Conservation (phyloP, 2,113 vertebrate species). For the pig (Sus scrofa) region T2T-Sscrofa CM000830.6:43802501-43803000, state of each 20-base stretch:
- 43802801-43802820: constrained; percentile 20
- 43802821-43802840: constrained; percentile 32
- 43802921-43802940: not conserved
- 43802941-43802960: too few relatives aligned
- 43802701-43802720: constrained; percentile 54
- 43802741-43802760: constrained; percentile 55
- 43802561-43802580: constrained; percentile 18
- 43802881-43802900: not conserved
- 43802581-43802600: not conserved
- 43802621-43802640: constrained; percentile 44
- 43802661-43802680: constrained; percentile 60
- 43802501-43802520: constrained; percentile 55
- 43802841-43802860: constrained; percentile 37
- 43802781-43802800: constrained; percentile 27
- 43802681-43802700: constrained; percentile 20
- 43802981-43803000: too few relatives aligned
- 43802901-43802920: not conserved
- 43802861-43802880: not conserved
- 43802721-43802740: constrained; percentile 38
- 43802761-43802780: constrained; percentile 44
- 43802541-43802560: constrained; percentile 54
- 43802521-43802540: constrained; percentile 43
- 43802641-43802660: constrained; percentile 20
- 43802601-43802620: constrained; percentile 57
- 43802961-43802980: too few relatives aligned